A percentile compares a stretch with the other conserved stretches of the same genome.
Conservation (phyloP, 2,888 invertebrate genomes). For the Campaea margaritaria region DNA sequence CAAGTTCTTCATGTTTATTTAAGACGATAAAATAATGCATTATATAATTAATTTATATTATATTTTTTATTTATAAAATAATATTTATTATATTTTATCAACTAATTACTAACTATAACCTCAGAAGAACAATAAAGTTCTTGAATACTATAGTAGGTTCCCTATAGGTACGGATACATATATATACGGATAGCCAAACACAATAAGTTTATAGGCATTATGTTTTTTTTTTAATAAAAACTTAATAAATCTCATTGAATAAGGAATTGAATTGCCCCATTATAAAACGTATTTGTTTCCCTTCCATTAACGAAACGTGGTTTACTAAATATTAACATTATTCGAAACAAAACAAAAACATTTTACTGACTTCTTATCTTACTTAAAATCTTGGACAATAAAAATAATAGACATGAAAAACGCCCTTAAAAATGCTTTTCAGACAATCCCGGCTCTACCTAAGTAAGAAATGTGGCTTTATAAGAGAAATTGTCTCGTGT, state of each 20-base stretch:
- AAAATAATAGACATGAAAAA: conserved; percentile 13
- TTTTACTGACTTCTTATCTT: not conserved
- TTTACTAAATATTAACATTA: not conserved
- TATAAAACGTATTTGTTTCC: too few species aligned
- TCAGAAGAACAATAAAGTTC: too few species aligned
- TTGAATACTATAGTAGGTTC: too few species aligned
- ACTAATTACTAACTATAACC: too few species aligned
- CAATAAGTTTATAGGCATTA: too few species aligned
- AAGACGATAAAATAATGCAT: not conserved
- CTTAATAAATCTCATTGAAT: too few species aligned
- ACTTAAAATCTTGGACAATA: conserved; percentile 19
- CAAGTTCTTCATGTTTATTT: conserved; percentile 21
- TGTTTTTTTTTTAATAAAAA: too few species aligned
- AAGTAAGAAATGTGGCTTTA: conserved; percentile 14
- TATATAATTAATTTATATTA: too few species aligned
- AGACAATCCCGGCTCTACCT: conserved; percentile 19
- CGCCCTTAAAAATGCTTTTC: conserved; percentile 16
- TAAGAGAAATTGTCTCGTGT: conserved; percentile 13
- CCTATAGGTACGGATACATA: too few species aligned
- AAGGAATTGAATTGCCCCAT: too few species aligned
- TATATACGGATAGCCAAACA: too few species aligned
- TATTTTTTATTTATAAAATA: not conserved
- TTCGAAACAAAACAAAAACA: not conserved
- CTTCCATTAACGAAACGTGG: not conserved
- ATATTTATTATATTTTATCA: too few species aligned